These are phyloP conservation scores for Ctenodactylus gundi DNA, from an alignment of 2,113 vertebrate species.

Conservation along the genomic window DNA sequence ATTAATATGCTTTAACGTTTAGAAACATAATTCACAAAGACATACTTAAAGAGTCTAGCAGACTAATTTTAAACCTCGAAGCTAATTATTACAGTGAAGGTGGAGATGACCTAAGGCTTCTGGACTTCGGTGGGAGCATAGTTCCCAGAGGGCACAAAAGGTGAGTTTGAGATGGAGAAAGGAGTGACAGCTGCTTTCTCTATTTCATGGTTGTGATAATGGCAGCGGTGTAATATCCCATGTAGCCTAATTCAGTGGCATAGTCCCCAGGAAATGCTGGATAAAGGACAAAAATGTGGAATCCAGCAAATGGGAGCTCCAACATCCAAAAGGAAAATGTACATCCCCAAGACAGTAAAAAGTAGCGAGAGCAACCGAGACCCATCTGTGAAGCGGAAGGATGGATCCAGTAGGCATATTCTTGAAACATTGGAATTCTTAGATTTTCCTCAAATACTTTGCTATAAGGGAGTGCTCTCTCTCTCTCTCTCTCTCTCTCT, in stretches of 20 bases:
- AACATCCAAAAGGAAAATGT: neutral
- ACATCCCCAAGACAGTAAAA: neutral
- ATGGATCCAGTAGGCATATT: neutral
- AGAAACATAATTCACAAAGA: neutral
- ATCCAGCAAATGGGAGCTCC: neutral
- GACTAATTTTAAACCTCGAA: neutral
- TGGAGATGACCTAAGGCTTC: too few species aligned
- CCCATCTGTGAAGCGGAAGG: neutral
- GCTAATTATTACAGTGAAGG: too few species aligned
- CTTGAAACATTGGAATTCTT: neutral
- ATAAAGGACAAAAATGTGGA: neutral
- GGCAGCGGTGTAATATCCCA: neutral
- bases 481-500: neutral
- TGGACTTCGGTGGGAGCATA: fast-evolving
- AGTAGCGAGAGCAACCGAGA: neutral
- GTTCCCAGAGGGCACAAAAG: neutral
- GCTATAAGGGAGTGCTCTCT: neutral
- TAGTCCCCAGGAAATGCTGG: neutral
- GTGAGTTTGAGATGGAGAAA: neutral
- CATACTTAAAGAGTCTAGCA: neutral
- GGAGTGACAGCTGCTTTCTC: neutral
- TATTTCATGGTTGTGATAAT: too few species aligned
- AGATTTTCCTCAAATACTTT: neutral
- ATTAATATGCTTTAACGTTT: neutral
- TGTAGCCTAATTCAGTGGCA: neutral